Conservation (phyloP, 2,888 invertebrate species). For the Hydropsyche betteni region DNA sequence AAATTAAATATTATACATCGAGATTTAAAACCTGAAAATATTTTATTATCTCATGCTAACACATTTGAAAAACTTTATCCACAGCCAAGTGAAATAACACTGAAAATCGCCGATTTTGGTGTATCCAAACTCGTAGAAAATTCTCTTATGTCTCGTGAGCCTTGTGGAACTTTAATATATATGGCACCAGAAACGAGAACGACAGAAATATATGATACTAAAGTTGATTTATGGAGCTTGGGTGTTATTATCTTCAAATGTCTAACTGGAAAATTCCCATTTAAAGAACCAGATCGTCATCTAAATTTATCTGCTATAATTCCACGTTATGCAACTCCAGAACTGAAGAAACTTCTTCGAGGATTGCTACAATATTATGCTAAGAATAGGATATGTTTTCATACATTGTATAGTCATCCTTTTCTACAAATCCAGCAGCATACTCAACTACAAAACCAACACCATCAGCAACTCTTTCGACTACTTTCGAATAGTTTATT, state of each 20-base stretch:
- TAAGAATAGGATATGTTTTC: slow-evolving; percentile 94
- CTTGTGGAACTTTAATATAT: slow-evolving; percentile 99
- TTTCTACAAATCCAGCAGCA: slow-evolving; percentile 77
- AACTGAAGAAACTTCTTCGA: slow-evolving; percentile 85
- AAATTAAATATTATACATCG: slow-evolving; percentile 98
- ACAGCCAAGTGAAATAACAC: slow-evolving; percentile 82
- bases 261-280: slow-evolving; percentile 97
- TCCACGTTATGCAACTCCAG: slow-evolving; percentile 91
- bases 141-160: slow-evolving; percentile 99
- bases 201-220: slow-evolving; percentile 98
- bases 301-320: slow-evolving; percentile 82
- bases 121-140: slow-evolving; percentile 98
- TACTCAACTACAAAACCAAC: too few relatives aligned
- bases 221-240: slow-evolving; percentile 99
- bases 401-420: slow-evolving; percentile 93
- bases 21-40: slow-evolving; percentile 99
- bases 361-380: slow-evolving; percentile 91
- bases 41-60: slow-evolving; percentile 83
- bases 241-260: slow-evolving; percentile 99
- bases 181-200: slow-evolving; percentile 99
- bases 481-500: too few relatives aligned
- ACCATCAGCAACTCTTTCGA: too few relatives aligned
- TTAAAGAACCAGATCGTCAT: slow-evolving; percentile 97
- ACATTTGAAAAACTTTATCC: slow-evolving; percentile 67
- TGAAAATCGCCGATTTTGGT: slow-evolving; percentile 99